Evolutionary conservation across 2,888 invertebrate species (phyloP), one percentile per base, ranked within the genome.

Genomic region (Trachelus stipa): DNA sequence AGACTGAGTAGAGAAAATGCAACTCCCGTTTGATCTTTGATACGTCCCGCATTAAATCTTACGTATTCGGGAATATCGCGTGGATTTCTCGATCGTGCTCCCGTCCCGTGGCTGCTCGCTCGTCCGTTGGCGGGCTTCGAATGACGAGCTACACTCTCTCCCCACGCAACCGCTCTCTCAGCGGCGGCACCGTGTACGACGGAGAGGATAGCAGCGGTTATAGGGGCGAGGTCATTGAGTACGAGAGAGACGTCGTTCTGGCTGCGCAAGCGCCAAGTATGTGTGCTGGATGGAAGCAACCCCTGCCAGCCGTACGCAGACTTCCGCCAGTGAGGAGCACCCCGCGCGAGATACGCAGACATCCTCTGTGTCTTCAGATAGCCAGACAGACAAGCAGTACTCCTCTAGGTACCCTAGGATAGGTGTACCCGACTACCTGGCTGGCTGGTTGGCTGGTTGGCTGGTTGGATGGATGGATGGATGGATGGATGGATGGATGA

Each of bases 81-180:
- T 80, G 77, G 79, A 69, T 82, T 79, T 79, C 78, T 85, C 80
- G 84, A 87, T 85, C 86, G 87, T 84, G 84, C 84, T 87, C 88
- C 88, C 84, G 86, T 87, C 83, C 87, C 87, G 87, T 87, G 86
- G 89, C 85, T 90, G 89, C 88, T 89, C 90, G 90, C 90, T 89
- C 90, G 89, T 88, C 90, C 89, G 90, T 90, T 90, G 90, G 90
- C 90, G 90, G 90, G 90, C 90, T 90, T 90, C 90, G 90, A 90
- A 90, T 90, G 90, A 88, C 87, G 88, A 85, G 12, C 34, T 40
- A 40, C 71, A 68, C 80, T 56, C 80, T 76, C 78, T 77, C 76
- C 73, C 77, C 68, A 33, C 74, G 74, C 37, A 34, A 6, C 34
- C 34, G 74, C 34, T 34, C 56, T 34, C 34, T 37, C 74, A 34